phyloP scores from a whole-genome alignment of 2,888 invertebrate genomes.

The Rutpela maculata region DNA sequence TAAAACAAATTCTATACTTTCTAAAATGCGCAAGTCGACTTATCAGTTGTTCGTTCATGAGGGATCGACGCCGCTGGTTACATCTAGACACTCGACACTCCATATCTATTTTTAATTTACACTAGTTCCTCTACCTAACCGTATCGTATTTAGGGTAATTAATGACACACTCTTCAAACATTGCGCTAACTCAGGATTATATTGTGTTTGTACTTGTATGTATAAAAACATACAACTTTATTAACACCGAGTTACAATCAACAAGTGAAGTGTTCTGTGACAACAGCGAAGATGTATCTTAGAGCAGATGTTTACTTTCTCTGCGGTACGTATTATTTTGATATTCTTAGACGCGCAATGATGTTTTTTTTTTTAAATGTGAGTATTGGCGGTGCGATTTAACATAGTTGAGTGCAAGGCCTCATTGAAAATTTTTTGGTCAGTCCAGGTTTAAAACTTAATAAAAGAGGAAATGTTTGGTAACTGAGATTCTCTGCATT shows the following conservation, averaged over 20 bases:
- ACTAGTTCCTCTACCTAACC: constrained; percentile 16
- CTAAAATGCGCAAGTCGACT: too few relatives aligned
- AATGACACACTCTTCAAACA: constrained; percentile 31
- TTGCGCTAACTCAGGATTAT: constrained; percentile 14
- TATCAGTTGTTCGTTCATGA: neutral
- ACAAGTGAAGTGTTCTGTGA: constrained; percentile 11
- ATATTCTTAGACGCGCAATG: neutral
- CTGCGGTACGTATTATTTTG: constrained; percentile 30
- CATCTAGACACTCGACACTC: neutral
- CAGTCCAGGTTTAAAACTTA: too few relatives aligned
- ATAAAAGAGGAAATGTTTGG: too few relatives aligned
- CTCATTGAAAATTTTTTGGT: too few relatives aligned
- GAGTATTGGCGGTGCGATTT: too few relatives aligned
- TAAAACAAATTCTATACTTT: too few relatives aligned
- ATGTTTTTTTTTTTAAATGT: neutral
- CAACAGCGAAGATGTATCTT: constrained; percentile 8
- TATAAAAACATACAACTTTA: constrained; percentile 31
- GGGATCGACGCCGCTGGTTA: neutral
- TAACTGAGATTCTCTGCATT: too few relatives aligned
- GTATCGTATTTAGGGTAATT: constrained; percentile 9
- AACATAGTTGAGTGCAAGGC: too few relatives aligned
- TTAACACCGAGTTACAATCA: neutral
- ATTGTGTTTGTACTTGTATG: constrained; percentile 16
- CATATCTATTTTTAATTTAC: constrained; percentile 26
- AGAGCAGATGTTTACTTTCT: constrained; percentile 11